Conservation (phyloP, 2,797 vertebrate genomes). For the Steatocranus sp. region DNA sequence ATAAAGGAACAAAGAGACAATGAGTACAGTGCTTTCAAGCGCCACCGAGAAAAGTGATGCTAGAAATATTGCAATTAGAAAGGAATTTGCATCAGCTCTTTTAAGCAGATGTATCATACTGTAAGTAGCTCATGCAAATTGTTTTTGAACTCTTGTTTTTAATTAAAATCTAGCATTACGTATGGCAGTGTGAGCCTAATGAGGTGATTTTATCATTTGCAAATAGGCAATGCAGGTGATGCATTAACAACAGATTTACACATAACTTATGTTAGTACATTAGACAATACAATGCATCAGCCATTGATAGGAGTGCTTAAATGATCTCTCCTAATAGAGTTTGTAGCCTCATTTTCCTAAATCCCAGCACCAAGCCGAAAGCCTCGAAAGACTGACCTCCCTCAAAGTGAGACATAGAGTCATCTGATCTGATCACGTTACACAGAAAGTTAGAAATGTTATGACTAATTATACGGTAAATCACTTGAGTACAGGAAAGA, state of each 20-base stretch:
- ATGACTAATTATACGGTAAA: constrained; percentile 22
- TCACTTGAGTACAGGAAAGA: constrained; percentile 5
- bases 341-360: constrained; percentile 8
- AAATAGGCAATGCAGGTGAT: constrained; percentile 59
- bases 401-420: background rate
- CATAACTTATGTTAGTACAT: constrained; percentile 68
- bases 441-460: constrained; percentile 5
- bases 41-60: constrained; percentile 59
- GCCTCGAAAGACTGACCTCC: constrained; percentile 9
- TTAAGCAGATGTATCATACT: constrained; percentile 6
- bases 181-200: constrained; percentile 62
- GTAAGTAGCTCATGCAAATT: constrained; percentile 43
- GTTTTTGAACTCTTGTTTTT: background rate
- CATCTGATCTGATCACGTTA: constrained; percentile 17
- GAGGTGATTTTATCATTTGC: constrained; percentile 54
- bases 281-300: constrained; percentile 66
- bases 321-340: constrained; percentile 10
- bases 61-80: background rate
- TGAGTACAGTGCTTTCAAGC: constrained; percentile 45
- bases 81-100: constrained; percentile 37
- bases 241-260: constrained; percentile 67
- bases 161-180: constrained; percentile 41
- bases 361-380: background rate
- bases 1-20: constrained; percentile 57
- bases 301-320: constrained; percentile 49